Evolutionary conservation across 2,113 vertebrate species (phyloP).

Genomic region (Epinephelus cyanopodus): DNA sequence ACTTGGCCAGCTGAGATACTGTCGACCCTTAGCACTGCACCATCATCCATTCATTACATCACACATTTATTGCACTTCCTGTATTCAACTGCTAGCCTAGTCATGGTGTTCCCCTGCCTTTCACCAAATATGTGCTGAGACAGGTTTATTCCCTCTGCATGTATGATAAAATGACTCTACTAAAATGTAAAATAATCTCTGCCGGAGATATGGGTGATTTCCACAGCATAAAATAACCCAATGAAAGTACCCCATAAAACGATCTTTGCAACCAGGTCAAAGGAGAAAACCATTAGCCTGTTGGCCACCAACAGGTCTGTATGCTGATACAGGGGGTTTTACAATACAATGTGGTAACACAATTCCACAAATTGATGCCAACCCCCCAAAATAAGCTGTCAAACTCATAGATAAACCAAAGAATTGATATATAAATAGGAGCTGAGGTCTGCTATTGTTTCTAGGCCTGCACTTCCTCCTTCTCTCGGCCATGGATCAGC

Average conservation of each 20-base stretch:
- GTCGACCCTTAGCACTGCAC: slow-evolving; percentile 19
- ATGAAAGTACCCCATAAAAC: background rate
- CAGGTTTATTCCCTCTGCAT: background rate
- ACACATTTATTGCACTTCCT: slow-evolving; percentile 20
- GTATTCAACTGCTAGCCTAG: background rate
- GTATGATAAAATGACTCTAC: background rate
- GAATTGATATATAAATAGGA: slow-evolving; percentile 77
- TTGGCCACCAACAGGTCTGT: slow-evolving; percentile 1
- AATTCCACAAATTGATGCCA: slow-evolving; percentile 40
- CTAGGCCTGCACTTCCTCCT: slow-evolving; percentile 64
- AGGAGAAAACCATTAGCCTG: slow-evolving; percentile 24
- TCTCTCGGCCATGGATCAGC: slow-evolving; percentile 57
- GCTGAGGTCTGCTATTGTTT: slow-evolving; percentile 76
- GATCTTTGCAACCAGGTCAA: slow-evolving; percentile 19
- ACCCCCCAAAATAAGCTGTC: slow-evolving; percentile 40
- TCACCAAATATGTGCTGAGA: background rate
- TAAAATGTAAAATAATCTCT: background rate
- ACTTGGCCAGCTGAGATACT: slow-evolving; percentile 26
- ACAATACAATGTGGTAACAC: background rate
- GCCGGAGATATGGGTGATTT: background rate
- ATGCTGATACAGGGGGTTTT: slow-evolving; percentile 45
- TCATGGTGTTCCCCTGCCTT: slow-evolving; percentile 13
- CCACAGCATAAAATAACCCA: background rate
- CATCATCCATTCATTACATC: slow-evolving; percentile 38
- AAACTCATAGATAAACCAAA: slow-evolving; percentile 67